These are phyloP conservation scores for Chrysemys picta DNA, from an alignment of 2,113 vertebrate species.

Conservation along the genomic window DNA sequence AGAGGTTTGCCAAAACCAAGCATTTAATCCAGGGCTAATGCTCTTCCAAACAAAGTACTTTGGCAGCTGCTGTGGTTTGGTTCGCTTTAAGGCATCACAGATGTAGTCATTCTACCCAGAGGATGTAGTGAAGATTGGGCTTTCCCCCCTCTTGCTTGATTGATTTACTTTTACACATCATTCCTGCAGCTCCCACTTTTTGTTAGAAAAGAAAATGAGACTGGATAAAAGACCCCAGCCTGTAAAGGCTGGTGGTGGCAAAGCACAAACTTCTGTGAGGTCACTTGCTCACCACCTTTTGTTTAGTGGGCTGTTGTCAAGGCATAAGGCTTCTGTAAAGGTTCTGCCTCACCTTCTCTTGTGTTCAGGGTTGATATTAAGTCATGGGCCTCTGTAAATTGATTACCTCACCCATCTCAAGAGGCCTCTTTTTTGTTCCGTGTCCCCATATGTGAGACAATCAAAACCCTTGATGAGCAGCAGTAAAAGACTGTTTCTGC, in stretches of 20 bases:
- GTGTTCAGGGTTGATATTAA: not conserved
- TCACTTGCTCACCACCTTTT: not conserved
- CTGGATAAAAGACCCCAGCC: not conserved
- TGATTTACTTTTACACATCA: not conserved
- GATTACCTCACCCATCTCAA: not conserved
- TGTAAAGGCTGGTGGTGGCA: not conserved
- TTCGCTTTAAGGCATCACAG: not conserved
- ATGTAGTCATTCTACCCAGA: not conserved
- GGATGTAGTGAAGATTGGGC: not conserved
- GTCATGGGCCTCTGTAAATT: not conserved
- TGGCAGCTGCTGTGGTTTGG: not conserved
- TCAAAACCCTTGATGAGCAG: slow-evolving; percentile 14
- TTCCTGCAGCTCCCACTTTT: not conserved
- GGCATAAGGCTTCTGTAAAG: not conserved
- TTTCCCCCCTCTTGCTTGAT: not conserved
- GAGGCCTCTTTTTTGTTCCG: not conserved
- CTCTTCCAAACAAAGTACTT: not conserved
- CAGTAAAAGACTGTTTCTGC: slow-evolving; percentile 16
- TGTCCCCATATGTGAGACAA: slow-evolving; percentile 39
- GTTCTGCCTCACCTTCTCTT: not conserved
- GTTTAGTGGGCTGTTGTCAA: slow-evolving; percentile 21
- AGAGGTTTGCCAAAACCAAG: not conserved
- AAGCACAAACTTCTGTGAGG: slow-evolving; percentile 8
- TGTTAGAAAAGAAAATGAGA: not conserved
- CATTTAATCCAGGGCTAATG: not conserved